Base-by-base conservation (phyloP, 2,797 vertebrate species). In the Chrosomus eos region DNA sequence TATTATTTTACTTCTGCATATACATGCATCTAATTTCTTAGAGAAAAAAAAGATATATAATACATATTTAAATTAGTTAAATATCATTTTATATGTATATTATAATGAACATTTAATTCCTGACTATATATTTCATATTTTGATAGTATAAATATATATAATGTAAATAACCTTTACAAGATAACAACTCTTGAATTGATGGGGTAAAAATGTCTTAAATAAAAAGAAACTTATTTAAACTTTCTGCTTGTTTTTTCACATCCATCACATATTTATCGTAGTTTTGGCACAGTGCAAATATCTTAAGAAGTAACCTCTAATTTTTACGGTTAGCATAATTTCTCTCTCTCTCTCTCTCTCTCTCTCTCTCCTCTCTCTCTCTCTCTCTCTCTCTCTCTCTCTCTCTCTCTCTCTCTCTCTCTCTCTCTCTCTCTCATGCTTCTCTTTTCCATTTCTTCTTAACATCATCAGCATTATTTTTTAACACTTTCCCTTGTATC, bases 401-500 rank as follows among this genome's bases (percentile, higher is more conserved):
- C 23, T 55, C 21, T 81, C 51, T 53, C 45, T 48, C 48, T 60
- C 36, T n/a, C 64, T 19, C 43, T 68, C 23, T 55, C 21, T 81
- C 51, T 53, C 14, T 48, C 18, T 51, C 19, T 58, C 23, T 23
- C 62, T 18, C 13, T 36, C 23, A 13, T 58, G 51, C 11, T 55
- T 51, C 33, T 66, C 80, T 90, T 95, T 95, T 94, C 85, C 93
- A 88, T 93, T 93, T 85, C 93, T 90, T 93, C 93, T 92, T 8
- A 53, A 78, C 79, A 78, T 64, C 70, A 28, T 87, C 83, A 81
- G 83, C 53, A 40, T 21, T 31, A 40, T 45, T 71, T 77, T 75
- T 51, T 51, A 64, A 80, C 67, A 85, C 68, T 40, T 85, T 77
- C 68, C 48, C 60, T 31, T 40, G 53, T 62, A 74, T 84, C 31